Evolutionary conservation across 2,797 vertebrate genomes (phyloP).

Genomic region (Limnodromus scolopaceus): DNA sequence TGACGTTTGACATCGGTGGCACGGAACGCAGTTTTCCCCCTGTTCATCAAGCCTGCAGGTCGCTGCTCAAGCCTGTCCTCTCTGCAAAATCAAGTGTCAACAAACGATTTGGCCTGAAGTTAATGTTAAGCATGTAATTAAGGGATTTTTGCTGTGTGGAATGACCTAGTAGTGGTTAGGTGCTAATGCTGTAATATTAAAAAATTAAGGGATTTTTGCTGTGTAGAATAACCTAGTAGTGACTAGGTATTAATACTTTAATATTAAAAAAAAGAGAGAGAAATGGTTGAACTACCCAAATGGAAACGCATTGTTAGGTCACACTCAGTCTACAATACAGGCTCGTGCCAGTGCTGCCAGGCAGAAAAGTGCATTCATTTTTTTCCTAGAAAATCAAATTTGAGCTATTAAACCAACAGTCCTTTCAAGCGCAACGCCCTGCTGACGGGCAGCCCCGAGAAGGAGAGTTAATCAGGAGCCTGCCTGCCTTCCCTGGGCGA

Average conservation of each 20-base stretch:
- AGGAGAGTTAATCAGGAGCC: not conserved
- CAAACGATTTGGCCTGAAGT: not conserved
- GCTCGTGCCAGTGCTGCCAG: not conserved
- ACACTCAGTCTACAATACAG: not conserved
- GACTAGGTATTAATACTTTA: not conserved
- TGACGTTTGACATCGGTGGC: rapidly evolving
- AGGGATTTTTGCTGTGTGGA: not conserved
- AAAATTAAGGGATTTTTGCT: not conserved
- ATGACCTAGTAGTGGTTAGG: not conserved
- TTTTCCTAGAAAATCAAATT: not conserved
- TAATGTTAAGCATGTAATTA: not conserved
- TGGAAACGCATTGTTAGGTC: not conserved
- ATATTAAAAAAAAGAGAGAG: not conserved
- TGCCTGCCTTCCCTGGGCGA: not conserved
- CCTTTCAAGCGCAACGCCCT: not conserved
- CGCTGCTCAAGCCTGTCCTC: not conserved
- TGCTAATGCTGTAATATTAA: not conserved
- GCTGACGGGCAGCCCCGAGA: not conserved
- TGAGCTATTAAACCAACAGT: not conserved
- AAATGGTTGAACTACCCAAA: not conserved
- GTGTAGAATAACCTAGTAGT: not conserved
- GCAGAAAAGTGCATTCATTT: not conserved
- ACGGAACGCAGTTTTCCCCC: not conserved
- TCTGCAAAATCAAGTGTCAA: not conserved
- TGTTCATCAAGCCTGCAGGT: not conserved